Evolutionary conservation across 53 echinoderm and acorn worm species (phyloP).

Genomic region (Astropecten irregularis): DNA sequence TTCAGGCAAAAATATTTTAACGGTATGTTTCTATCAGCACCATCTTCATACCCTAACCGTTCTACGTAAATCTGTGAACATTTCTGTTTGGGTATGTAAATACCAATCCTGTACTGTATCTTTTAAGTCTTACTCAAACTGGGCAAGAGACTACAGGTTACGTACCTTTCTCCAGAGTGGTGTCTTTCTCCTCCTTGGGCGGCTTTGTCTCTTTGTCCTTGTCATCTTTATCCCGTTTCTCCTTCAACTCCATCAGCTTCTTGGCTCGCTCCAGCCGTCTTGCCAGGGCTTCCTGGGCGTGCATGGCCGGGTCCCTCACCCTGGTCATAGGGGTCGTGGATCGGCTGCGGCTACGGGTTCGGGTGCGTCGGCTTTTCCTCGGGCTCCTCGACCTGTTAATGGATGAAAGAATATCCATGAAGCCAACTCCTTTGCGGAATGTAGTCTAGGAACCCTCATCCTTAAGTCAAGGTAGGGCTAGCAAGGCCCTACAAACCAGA

Average conservation of each 20-base stretch:
- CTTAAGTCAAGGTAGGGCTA: background rate
- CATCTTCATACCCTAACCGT: too few species aligned
- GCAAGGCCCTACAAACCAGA: background rate
- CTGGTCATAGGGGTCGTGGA: constrained; percentile 17
- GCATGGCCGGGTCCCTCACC: constrained; percentile 81
- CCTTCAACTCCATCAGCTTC: constrained; percentile 86
- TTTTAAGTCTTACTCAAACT: too few species aligned
- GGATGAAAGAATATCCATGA: background rate
- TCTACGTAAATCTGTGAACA: too few species aligned
- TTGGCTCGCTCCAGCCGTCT: constrained; percentile 89
- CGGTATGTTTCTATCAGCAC: too few species aligned
- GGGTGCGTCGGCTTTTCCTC: constrained; percentile 44
- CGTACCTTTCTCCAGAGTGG: constrained; percentile 71
- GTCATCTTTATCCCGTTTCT: constrained; percentile 72
- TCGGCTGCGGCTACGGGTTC: constrained; percentile 55
- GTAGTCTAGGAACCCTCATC: too few species aligned
- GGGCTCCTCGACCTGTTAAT: constrained; percentile 27
- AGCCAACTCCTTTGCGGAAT: too few species aligned
- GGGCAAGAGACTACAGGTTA: too few species aligned
- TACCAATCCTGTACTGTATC: too few species aligned
- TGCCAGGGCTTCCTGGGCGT: constrained; percentile 91
- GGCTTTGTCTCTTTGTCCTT: constrained; percentile 62
- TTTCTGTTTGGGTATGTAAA: too few species aligned
- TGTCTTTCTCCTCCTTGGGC: constrained; percentile 43
- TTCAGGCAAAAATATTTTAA: too few species aligned